Evolutionary conservation across 2,797 vertebrate genomes (phyloP).

Genomic region (Remorina albescens): DNA sequence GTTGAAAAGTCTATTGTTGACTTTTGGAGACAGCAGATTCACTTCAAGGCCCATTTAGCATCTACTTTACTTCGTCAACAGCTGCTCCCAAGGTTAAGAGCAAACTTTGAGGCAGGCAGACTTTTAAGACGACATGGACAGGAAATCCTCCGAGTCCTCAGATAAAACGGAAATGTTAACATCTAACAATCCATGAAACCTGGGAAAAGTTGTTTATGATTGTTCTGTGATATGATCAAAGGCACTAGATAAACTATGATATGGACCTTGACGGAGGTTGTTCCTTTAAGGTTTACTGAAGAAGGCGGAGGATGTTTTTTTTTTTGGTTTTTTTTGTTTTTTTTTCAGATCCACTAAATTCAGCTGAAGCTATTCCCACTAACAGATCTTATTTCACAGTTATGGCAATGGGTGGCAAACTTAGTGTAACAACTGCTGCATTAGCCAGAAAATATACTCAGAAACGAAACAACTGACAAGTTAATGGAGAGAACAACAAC

Average conservation of each 20-base stretch:
- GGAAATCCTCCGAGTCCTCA: not conserved
- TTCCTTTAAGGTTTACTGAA: not conserved
- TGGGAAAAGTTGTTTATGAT: not conserved
- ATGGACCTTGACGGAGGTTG: not conserved
- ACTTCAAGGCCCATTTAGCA: not conserved
- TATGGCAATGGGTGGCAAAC: not conserved
- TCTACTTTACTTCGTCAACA: not conserved
- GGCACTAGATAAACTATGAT: not conserved
- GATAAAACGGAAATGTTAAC: not conserved
- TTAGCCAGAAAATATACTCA: not conserved
- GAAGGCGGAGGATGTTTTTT: not conserved
- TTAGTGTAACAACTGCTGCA: not conserved
- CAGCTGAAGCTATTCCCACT: not conserved
- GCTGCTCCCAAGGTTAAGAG: not conserved
- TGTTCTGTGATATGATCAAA: not conserved
- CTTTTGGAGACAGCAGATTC: not conserved
- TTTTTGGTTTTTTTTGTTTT: too few species aligned
- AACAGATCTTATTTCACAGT: not conserved
- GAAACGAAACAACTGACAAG: too few species aligned
- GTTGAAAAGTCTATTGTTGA: not conserved
- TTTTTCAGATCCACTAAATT: not conserved
- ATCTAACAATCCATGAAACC: not conserved
- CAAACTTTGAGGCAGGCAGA: not conserved
- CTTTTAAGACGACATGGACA: not conserved
- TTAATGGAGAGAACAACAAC: too few species aligned